These are phyloP conservation scores for Torymus tubicola DNA, from an alignment of 2,888 invertebrate species.

Conservation along the genomic window DNA sequence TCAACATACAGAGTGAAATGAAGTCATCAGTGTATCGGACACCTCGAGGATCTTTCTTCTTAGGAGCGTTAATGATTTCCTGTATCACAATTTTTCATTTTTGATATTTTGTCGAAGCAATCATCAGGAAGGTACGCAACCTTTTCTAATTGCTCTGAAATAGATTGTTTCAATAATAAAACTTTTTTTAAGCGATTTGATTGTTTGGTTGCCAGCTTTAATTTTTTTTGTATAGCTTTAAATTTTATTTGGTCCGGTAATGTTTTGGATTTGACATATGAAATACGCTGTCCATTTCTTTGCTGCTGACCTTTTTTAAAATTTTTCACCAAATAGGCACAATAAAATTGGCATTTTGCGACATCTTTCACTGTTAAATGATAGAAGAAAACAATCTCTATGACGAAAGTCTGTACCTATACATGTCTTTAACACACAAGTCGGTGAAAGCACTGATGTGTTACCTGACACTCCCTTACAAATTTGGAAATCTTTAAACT, in stretches of 20 bases:
- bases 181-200: not conserved
- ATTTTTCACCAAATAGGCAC: not conserved
- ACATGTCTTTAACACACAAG: not conserved
- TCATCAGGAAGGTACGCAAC: not conserved
- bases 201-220: not conserved
- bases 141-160: not conserved
- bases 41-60: constrained; percentile 31
- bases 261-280: too few relatives aligned
- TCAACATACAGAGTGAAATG: constrained; percentile 58
- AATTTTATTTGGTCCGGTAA: not conserved
- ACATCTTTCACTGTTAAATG: constrained; percentile 1
- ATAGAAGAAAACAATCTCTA: not conserved
- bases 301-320: too few relatives aligned
- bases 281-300: too few relatives aligned
- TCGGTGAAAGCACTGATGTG: not conserved
- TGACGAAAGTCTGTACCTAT: constrained; percentile 9
- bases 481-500: not conserved
- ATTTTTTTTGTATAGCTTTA: not conserved
- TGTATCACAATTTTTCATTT: constrained; percentile 41
- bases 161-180: not conserved
- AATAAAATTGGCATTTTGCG: not conserved
- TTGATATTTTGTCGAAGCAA: constrained; percentile 2
- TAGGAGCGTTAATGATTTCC: constrained; percentile 54
- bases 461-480: not conserved
- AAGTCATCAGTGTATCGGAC: constrained; percentile 58